phyloP scores from a whole-genome alignment of 2,797 vertebrate species.

The Amniataba percoides region DNA sequence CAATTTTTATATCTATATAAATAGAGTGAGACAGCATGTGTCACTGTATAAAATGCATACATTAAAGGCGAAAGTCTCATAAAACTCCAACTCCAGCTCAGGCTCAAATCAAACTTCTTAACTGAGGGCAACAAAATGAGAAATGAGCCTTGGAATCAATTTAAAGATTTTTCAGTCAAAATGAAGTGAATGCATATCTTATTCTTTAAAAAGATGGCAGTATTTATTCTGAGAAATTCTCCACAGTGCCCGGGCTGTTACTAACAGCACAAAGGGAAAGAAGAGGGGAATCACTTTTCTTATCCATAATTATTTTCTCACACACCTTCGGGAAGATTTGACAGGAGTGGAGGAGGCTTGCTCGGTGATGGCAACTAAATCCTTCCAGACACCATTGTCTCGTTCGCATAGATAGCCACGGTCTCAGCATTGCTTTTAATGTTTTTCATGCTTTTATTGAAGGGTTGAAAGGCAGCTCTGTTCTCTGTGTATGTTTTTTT shows the following conservation, averaged over 20 bases:
- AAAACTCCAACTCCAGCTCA: conserved; percentile 49
- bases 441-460: conserved; percentile 27
- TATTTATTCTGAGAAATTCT: conserved; percentile 57
- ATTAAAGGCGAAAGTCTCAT: conserved; percentile 52
- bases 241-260: conserved; percentile 19
- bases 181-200: conserved; percentile 58
- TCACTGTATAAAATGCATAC: conserved; percentile 51
- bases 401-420: conserved; percentile 46
- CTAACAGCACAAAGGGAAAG: conserved; percentile 48
- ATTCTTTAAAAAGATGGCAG: conserved; percentile 36
- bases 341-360: conserved; percentile 30
- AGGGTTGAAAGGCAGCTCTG: background rate
- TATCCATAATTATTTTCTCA: conserved; percentile 63
- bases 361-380: conserved; percentile 43
- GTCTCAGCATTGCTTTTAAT: conserved; percentile 34
- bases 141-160: conserved; percentile 43
- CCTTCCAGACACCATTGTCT: conserved; percentile 41
- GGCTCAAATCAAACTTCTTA: conserved; percentile 52
- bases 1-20: background rate
- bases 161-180: conserved; percentile 57
- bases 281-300: conserved; percentile 47
- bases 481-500: conserved; percentile 37
- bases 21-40: conserved; percentile 44
- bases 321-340: conserved; percentile 49
- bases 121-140: conserved; percentile 33